Percentiles rank a stretch among this genome's conserved stretches.
Conservation (phyloP, 1,140 invertebrate species). For the Gyrodactylus bullatarudis region DNA sequence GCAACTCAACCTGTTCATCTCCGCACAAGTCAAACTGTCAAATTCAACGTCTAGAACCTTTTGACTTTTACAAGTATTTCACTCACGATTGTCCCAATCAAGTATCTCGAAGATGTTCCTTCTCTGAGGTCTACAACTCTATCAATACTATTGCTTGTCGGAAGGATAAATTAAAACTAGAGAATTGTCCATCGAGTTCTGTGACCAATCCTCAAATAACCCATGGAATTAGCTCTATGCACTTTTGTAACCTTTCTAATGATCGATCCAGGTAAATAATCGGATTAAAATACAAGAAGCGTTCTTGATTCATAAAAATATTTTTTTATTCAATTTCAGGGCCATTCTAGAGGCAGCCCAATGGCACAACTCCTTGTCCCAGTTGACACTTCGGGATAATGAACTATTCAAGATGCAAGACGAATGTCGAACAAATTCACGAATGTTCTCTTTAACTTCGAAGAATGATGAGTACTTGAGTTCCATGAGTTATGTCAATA, state of each 20-base stretch:
- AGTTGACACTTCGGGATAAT: background rate
- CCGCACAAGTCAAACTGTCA: background rate
- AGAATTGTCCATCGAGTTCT: background rate
- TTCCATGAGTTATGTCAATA: background rate
- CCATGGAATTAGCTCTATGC: background rate
- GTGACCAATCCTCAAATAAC: background rate
- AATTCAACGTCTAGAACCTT: background rate
- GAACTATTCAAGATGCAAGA: background rate
- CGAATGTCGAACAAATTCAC: background rate
- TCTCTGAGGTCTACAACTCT: background rate
- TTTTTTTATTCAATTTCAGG: background rate
- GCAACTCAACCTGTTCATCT: background rate
- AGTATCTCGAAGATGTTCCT: background rate
- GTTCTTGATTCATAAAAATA: too few species aligned
- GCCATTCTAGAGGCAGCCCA: background rate
- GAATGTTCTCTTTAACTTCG: background rate
- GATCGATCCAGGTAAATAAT: background rate
- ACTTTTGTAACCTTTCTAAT: background rate
- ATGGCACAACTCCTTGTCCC: background rate
- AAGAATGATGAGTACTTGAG: background rate
- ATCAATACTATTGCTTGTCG: background rate
- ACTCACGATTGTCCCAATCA: background rate
- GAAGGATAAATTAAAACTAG: background rate
- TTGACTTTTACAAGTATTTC: background rate
- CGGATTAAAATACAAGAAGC: background rate